phyloP scores from a whole-genome alignment of 1,140 invertebrate genomes.

The Pinna nobilis region DNA sequence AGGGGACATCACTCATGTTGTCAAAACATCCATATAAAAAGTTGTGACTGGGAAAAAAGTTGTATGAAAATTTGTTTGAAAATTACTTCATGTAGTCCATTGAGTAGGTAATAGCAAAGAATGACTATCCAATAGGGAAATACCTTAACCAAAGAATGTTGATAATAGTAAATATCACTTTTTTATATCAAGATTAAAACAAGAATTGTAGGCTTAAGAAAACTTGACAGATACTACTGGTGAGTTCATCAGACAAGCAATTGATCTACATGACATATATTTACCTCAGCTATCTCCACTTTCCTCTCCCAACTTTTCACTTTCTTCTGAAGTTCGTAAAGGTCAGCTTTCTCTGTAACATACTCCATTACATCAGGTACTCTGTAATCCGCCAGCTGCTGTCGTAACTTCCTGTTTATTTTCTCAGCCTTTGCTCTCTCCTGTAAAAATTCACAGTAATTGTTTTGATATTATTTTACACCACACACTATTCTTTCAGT shows the following conservation, averaged over 20 bases:
- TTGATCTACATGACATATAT: not conserved
- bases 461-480: too few relatives aligned
- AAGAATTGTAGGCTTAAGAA: not conserved
- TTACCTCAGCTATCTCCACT: constrained; percentile 75
- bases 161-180: too few relatives aligned
- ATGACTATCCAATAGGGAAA: too few relatives aligned
- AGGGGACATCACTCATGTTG: too few relatives aligned
- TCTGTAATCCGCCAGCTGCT: constrained; percentile 70
- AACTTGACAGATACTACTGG: not conserved
- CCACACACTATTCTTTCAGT: too few relatives aligned
- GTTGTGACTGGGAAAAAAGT: too few relatives aligned
- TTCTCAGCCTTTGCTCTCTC: constrained; percentile 71
- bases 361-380: constrained; percentile 75
- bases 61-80: too few relatives aligned
- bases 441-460: too few relatives aligned
- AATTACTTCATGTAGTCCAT: too few relatives aligned
- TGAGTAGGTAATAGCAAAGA: too few relatives aligned
- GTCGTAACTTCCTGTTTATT: constrained; percentile 70
- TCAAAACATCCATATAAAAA: too few relatives aligned
- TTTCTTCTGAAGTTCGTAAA: constrained; percentile 73
- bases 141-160: too few relatives aligned
- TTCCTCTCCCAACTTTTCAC: constrained; percentile 75
- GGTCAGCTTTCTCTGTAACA: constrained; percentile 71
- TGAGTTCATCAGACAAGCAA: not conserved
- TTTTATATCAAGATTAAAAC: not conserved